Conservation (phyloP, 2,113 vertebrate genomes). For the Natator depressus region DNA sequence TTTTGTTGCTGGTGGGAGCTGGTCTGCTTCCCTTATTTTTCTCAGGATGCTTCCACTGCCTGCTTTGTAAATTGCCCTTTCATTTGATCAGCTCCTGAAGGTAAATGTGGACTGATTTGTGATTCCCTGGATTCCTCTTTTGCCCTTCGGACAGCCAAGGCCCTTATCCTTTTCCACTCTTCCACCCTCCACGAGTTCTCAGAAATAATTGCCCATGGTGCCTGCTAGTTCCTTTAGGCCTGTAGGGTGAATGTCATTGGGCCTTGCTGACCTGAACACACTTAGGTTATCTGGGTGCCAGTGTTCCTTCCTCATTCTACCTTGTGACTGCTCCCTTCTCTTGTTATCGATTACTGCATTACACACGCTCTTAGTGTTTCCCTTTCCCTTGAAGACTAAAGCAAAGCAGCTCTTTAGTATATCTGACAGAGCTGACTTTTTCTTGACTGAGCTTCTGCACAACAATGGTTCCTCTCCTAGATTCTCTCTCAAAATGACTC, state of each 20-base stretch:
- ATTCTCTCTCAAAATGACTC: accelerated
- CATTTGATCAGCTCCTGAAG: not conserved
- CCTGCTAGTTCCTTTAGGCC: not conserved
- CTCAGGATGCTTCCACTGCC: accelerated
- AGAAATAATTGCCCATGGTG: not conserved
- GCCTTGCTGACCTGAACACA: not conserved
- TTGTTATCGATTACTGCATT: constrained; percentile 63
- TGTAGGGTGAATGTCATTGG: not conserved
- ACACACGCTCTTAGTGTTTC: constrained; percentile 53
- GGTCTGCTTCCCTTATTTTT: not conserved
- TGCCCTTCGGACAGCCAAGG: accelerated
- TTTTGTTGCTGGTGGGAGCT: not conserved
- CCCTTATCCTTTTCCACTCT: not conserved
- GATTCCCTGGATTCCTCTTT: not conserved
- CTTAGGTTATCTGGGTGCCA: not conserved
- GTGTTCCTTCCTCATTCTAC: not conserved
- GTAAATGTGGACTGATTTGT: not conserved
- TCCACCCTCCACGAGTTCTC: not conserved
- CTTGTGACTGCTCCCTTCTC: constrained; percentile 23
- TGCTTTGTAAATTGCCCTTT: not conserved
- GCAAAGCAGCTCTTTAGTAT: constrained; percentile 59
- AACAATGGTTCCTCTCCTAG: not conserved
- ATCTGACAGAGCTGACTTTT: constrained; percentile 54
- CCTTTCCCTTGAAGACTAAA: constrained; percentile 65
- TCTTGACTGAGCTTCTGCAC: constrained; percentile 41